Base-by-base conservation (phyloP, 1,140 invertebrate genomes). In the Procambarus clarkii region DNA sequence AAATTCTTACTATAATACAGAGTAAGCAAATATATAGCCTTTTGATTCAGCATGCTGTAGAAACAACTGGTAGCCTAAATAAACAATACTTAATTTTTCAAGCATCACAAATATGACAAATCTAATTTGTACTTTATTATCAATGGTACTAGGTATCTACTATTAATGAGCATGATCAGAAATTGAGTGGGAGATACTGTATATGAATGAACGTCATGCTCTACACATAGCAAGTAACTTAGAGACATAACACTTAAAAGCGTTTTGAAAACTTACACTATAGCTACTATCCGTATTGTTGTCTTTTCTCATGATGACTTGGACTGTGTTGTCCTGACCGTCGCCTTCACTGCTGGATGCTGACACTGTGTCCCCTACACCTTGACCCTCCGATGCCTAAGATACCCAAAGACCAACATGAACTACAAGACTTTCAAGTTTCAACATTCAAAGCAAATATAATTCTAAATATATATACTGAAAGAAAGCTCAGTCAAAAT, bases 241-340 rank as follows among this genome's bases (percentile, higher is more conserved):
- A 74, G 24, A n/a, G 13, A 69, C n/a, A 34, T 34, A 74, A 34
- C 69, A 64, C 18, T 64, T 64, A 64, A 64, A 64, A 64, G 13
- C 4, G 34, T 21, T 74, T n/a, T 34, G 11, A 11, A 21, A 60
- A 88, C 92, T 93, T 89, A 93, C 92, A 60, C 89, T 90, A 50
- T 83, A 90, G 60, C 88, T 93, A 87, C 92, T 93, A 58, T 93
- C 92, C 24, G 86, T 92, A 80, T 87, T 91, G 87, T 92, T 92
- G 84, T 94, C 93, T 83, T 93, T 93, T 46, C 93, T 92, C 88
- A 93, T 93, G 86, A 94, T 93, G 78, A 94, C 93, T 46, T 93
- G 91, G 54, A 93, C 92, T 34, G 93, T 93, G 79, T 92, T 93
- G 82, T 91, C 88, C 60, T 92, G 89, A 34, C 90, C 91, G 46